A percentile compares a stretch with the other conserved stretches of the same genome.
Evolutionary conservation across 1,140 invertebrate species (phyloP).

Genomic region (Dreissena rostriformis): DNA sequence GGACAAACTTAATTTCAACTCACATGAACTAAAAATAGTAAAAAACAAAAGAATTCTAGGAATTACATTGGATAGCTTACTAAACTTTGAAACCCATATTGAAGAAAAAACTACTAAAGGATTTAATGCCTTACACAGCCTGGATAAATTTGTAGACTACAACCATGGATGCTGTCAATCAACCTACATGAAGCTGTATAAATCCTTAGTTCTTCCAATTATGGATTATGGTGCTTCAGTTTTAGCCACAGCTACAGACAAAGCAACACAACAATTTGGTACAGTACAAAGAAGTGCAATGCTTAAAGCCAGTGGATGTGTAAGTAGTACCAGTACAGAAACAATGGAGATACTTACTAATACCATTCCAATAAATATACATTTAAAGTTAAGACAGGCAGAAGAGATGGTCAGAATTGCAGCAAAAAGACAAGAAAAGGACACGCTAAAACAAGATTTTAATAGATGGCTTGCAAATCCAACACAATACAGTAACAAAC

Average conservation of each 20-base stretch:
- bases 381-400: constrained; percentile 7
- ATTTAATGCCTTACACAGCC: background rate
- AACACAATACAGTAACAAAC: background rate
- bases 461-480: background rate
- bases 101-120: background rate
- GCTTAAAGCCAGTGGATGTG: constrained; percentile 13
- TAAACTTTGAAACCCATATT: background rate
- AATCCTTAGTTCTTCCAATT: background rate
- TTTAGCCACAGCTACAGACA: background rate
- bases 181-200: background rate
- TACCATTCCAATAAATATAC: constrained; percentile 13
- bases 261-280: background rate
- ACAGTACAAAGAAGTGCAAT: constrained; percentile 22
- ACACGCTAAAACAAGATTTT: constrained; percentile 13
- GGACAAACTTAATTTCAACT: background rate
- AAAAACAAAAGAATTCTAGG: constrained; percentile 5
- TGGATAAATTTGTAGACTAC: background rate
- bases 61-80: constrained; percentile 11
- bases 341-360: constrained; percentile 13
- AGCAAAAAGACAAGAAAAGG: background rate
- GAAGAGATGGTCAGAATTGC: constrained; percentile 3
- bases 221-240: background rate
- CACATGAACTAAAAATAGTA: background rate
- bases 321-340: constrained; percentile 11
- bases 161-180: background rate